Evolutionary conservation across 2,797 vertebrate species (phyloP), one percentile per base, ranked within the genome.

Genomic region (Poeciliopsis presidionis): DNA sequence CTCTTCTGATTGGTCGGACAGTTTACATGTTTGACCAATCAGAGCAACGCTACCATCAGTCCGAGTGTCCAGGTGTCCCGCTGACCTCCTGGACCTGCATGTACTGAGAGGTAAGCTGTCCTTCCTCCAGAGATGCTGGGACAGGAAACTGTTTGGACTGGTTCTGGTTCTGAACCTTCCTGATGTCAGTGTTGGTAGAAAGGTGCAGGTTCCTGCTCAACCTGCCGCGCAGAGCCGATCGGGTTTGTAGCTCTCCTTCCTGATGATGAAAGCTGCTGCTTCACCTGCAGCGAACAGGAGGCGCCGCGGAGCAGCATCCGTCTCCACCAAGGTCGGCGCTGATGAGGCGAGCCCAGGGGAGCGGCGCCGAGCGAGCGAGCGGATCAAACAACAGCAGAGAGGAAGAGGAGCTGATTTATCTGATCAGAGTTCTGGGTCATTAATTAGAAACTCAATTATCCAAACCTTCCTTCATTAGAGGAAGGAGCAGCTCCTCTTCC

Each of bases 361-460:
- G 93, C 95, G 41, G 82, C 28, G 45, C 69, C 33, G 74, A 82
- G 79, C 80, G 72, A 84, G 77, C 78, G 41, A 43, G 77, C 80
- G 72, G 81, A 89, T 88, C 84, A 90, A 87, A 91, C 82, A 91
- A 85, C 80, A 85, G 80, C 82, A 81, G 18, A 3, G 82, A 88
- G 86, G 87, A 86, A 83, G 74, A 86, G 70, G 81, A 73, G 83
- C 86, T 95, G 96, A 96, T 97, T 96, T 97, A 97, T 97, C 96
- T 96, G 96, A 96, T 96, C 95, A 97, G 96, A 96, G 96, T 97
- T 97, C 96, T 96, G 97, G 96, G 96, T 97, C 97, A 98, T 98
- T 97, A 98, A 98, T 98, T 97, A 97, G 96, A 97, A 98, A 98
- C 96, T 97, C 97, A 98, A 98, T 98, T 97, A 98, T 96, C 96